These are phyloP conservation scores for Antechinus flavipes DNA, from an alignment of 2,113 vertebrate genomes.

Conservation along the genomic window DNA sequence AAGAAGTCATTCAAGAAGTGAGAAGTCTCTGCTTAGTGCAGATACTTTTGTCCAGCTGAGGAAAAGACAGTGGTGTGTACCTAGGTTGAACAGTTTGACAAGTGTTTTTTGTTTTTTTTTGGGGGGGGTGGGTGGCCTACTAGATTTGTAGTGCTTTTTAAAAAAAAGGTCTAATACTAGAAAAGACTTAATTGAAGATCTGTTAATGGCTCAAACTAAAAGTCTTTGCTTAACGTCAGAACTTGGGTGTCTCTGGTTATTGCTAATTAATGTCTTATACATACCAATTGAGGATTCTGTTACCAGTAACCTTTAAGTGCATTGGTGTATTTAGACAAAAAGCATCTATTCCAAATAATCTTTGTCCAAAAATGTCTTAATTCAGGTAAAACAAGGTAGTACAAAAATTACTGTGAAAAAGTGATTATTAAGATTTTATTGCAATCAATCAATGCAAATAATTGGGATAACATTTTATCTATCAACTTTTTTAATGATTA, in stretches of 20 bases:
- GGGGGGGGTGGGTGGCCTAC: no score
- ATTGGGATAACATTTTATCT: no score
- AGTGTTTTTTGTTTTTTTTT: neutral
- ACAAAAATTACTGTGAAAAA: neutral
- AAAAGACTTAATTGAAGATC: neutral
- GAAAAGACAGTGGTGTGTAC: neutral
- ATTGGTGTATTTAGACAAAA: neutral
- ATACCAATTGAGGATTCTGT: neutral
- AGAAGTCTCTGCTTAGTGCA: neutral
- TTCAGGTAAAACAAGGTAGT: neutral
- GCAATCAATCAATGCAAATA: no score
- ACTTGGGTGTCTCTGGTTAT: constrained; percentile 21
- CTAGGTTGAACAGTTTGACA: neutral
- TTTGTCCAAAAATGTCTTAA: neutral
- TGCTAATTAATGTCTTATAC: neutral
- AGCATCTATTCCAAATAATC: neutral
- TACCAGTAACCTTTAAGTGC: neutral
- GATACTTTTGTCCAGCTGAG: neutral
- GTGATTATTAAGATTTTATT: no score
- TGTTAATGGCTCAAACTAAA: neutral
- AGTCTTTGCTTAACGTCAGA: neutral
- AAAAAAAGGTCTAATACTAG: neutral
- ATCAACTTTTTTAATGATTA: no score
- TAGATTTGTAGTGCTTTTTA: neutral
- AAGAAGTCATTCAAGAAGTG: no score